Percentiles rank a stretch among this genome's conserved stretches.
phyloP scores from a whole-genome alignment of 2,113 vertebrate species.

The Calidris pugnax region DNA sequence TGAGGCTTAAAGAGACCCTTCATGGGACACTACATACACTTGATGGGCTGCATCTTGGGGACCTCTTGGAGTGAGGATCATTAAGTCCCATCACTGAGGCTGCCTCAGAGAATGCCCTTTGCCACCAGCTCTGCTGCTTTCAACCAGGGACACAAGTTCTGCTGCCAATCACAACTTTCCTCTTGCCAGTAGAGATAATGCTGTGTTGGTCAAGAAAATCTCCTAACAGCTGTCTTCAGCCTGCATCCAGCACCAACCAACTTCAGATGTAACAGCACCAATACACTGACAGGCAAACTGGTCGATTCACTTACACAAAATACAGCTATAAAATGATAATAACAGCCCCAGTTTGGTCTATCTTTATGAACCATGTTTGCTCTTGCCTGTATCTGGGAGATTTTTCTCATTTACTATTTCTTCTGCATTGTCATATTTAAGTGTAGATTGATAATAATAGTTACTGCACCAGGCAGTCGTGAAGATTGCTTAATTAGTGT shows the following conservation, averaged over 20 bases:
- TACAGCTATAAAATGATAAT: background rate
- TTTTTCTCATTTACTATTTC: constrained; percentile 12
- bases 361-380: background rate
- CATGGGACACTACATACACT: background rate
- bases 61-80: background rate
- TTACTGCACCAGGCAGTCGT: constrained; percentile 15
- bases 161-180: background rate
- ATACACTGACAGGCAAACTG: background rate
- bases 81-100: background rate
- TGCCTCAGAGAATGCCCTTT: background rate
- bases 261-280: accelerated
- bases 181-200: background rate
- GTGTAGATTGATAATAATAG: constrained; percentile 28
- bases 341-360: background rate
- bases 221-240: background rate
- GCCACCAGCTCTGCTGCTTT: background rate
- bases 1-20: background rate
- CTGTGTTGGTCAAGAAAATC: background rate
- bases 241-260: background rate
- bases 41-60: background rate
- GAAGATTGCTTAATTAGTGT: constrained; percentile 51
- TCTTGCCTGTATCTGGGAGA: background rate
- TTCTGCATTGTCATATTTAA: constrained; percentile 8
- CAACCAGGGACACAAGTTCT: background rate
- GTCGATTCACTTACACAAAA: background rate